Conservation (phyloP, 2,113 vertebrate genomes). For the Marcusenius ussheri region DNA sequence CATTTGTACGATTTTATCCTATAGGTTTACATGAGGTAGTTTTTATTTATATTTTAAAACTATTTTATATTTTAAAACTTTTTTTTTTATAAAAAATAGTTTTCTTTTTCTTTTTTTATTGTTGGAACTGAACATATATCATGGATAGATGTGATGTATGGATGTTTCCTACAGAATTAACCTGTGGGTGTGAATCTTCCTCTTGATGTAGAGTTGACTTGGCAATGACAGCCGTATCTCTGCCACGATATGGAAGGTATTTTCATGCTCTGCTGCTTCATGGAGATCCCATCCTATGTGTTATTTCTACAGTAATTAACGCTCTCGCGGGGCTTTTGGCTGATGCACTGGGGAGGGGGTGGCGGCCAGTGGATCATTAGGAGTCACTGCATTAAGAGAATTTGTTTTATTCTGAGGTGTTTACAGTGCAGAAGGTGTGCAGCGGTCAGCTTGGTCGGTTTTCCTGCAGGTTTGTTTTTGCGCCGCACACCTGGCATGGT, state of each 20-base stretch:
- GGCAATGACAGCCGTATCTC: conserved; percentile 32
- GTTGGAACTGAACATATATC: neutral
- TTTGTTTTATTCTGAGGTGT: neutral
- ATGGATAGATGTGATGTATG: neutral
- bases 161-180: neutral
- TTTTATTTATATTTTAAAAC: neutral
- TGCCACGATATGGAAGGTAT: conserved; percentile 35
- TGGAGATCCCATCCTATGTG: conserved; percentile 26
- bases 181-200: neutral
- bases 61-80: too few relatives aligned
- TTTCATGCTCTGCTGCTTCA: conserved; percentile 27
- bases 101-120: neutral
- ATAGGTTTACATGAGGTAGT: neutral
- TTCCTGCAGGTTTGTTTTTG: neutral
- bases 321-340: conserved; percentile 22
- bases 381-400: neutral
- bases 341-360: neutral
- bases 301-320: conserved; percentile 35
- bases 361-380: neutral
- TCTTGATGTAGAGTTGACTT: neutral
- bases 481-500: neutral
- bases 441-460: neutral
- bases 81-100: too few relatives aligned
- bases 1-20: neutral
- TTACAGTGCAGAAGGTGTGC: neutral